A percentile compares a stretch with the other conserved stretches of the same genome.
Evolutionary conservation across 2,797 vertebrate species (phyloP).

Genomic region (Smutsia gigantea): DNA sequence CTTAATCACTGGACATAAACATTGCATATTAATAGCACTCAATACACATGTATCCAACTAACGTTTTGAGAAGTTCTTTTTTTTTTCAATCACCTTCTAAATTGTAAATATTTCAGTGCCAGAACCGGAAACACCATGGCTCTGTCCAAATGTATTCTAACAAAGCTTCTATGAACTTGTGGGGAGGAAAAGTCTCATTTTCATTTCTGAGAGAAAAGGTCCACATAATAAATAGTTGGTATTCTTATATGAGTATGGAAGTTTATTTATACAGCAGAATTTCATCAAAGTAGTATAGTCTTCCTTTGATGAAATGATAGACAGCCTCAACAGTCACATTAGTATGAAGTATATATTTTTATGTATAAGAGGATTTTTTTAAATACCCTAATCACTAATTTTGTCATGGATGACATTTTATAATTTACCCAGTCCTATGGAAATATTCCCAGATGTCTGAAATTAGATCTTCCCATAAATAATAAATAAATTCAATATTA

Average conservation of each 20-base stretch:
- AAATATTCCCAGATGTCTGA: constrained; percentile 19
- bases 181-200: not conserved
- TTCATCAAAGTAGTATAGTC: not conserved
- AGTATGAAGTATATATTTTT: not conserved
- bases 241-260: not conserved
- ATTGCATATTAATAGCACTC: not conserved
- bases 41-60: not conserved
- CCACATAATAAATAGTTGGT: not conserved
- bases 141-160: not conserved
- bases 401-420: constrained; percentile 57
- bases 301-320: not conserved
- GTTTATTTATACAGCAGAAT: constrained; percentile 31
- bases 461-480: constrained; percentile 53
- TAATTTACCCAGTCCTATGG: not conserved
- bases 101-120: not conserved
- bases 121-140: not conserved
- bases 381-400: not conserved
- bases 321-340: not conserved
- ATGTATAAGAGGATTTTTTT: not conserved
- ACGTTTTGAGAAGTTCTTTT: not conserved
- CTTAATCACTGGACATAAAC: not conserved
- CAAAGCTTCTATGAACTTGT: not conserved
- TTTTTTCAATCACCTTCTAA: not conserved
- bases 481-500: constrained; percentile 54
- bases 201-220: not conserved